Percentiles rank a stretch among this genome's conserved stretches.
These are phyloP conservation scores for Thyatira batis DNA, from an alignment of 2,888 invertebrate genomes.

Conservation along the genomic window DNA sequence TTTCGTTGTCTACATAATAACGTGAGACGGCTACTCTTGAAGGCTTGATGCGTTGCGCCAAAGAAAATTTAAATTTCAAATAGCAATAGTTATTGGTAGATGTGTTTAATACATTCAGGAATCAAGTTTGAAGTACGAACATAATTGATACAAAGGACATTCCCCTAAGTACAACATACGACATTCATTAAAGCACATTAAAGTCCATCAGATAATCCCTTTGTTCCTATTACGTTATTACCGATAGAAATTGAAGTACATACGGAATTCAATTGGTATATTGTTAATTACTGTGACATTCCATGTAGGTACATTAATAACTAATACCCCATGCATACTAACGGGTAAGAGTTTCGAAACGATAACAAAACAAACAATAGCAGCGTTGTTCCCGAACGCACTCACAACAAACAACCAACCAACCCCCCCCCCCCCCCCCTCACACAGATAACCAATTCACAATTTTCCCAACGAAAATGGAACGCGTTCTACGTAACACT, in stretches of 20 bases:
- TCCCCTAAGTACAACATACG: no score
- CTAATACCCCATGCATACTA: constrained; percentile 29
- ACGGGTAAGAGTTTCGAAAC: constrained; percentile 48
- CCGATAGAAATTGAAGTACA: neutral
- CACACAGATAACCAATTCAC: constrained; percentile 76
- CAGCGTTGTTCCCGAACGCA: constrained; percentile 56
- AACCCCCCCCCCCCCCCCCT: no score
- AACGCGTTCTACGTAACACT: constrained; percentile 61
- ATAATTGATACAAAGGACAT: no score
- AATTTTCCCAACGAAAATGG: constrained; percentile 70
- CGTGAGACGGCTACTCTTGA: no score
- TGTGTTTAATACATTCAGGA: no score
- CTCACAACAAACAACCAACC: constrained; percentile 53
- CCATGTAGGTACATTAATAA: constrained; percentile 10
- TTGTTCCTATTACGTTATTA: neutral
- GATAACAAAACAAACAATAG: constrained; percentile 77
- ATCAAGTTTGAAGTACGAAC: no score
- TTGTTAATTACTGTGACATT: constrained; percentile 16
- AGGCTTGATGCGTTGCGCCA: no score
- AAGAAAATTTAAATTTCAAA: no score
- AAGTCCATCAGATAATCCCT: no score
- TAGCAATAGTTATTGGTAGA: no score
- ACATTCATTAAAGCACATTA: neutral
- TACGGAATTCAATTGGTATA: constrained; percentile 15
- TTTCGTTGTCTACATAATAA: no score